Base-by-base conservation (phyloP, 35 echinoderm and acorn worm species). In the Apostichopus japonicus region DNA sequence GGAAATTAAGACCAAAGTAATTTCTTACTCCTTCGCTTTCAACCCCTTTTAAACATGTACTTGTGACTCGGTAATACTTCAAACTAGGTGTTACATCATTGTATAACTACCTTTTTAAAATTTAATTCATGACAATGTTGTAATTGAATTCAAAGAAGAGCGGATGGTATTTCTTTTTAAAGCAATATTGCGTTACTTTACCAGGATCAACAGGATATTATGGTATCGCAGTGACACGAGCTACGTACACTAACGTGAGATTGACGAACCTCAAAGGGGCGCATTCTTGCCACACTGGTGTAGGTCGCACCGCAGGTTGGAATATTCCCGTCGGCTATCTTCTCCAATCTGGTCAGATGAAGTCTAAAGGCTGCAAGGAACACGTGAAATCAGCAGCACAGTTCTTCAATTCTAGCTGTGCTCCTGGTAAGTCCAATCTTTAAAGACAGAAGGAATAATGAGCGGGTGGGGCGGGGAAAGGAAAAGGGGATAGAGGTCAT, bases 231-330 rank as follows among this genome's bases (percentile, higher is more conserved):
- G 93, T 96, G 17, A 93, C 92, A 0, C 88, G 80, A 61, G 78
- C 70, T 6, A 82, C 22, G n/a, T 86, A 93, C 65, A 91, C 93
- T 4, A 79, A 33, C n/a, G 71, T 98, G 16, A 93, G 1, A 24
- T 23, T 98, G 17, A 65, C 83, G 2, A 88, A 88, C 53, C 93
- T 98, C 7, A 44, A 33, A 59, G 93, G 93, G 1, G 94, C 91
- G 53, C 90, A 77, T 7, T 87, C 93, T 1, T 96, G 94, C 62
- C 96, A 98, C 80, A 96, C 94, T 5, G 97, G 97, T 4, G 73
- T 96, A 10, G 92, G 73, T 19, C 92, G 87, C 65, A 95, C 97
- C 1, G 94, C 94, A 10, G 97, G 97, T n/a, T 98, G 97, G 97
- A 95, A 96, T 70, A 89, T 98, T 22, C 97, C 94, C 17, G 72